Evolutionary conservation across 2,797 vertebrate genomes (phyloP).

Genomic region (Podarcis lilfordi): DNA sequence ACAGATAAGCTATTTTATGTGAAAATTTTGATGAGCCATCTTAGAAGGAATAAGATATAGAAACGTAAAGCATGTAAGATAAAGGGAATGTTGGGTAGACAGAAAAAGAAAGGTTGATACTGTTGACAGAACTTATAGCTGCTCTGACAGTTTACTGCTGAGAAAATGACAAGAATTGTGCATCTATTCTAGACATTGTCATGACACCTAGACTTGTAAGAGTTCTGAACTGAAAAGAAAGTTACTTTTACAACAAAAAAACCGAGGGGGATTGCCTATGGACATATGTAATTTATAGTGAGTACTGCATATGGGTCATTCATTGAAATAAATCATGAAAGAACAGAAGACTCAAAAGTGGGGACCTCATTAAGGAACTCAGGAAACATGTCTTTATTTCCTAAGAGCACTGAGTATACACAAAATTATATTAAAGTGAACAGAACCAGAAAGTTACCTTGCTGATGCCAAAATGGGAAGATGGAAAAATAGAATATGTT

Average conservation of each 20-base stretch:
- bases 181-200: background rate
- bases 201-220: background rate
- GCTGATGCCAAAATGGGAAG: too few species aligned
- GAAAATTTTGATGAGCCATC: background rate
- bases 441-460: too few species aligned
- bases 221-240: background rate
- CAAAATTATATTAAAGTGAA: too few species aligned
- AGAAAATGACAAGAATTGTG: background rate
- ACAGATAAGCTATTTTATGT: background rate
- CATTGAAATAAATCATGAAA: background rate
- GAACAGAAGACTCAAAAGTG: background rate
- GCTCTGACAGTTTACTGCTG: background rate
- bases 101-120: background rate
- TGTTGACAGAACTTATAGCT: background rate
- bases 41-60: background rate
- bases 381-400: background rate
- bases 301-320: background rate
- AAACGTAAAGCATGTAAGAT: background rate
- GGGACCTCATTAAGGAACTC: background rate
- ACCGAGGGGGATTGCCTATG: background rate
- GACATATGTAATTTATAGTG: background rate
- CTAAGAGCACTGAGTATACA: too few species aligned
- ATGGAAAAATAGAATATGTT: background rate
- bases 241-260: background rate
- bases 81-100: background rate